Conservation (phyloP, 2,113 vertebrate species). For the Mesoclemmys tuberculata region DNA sequence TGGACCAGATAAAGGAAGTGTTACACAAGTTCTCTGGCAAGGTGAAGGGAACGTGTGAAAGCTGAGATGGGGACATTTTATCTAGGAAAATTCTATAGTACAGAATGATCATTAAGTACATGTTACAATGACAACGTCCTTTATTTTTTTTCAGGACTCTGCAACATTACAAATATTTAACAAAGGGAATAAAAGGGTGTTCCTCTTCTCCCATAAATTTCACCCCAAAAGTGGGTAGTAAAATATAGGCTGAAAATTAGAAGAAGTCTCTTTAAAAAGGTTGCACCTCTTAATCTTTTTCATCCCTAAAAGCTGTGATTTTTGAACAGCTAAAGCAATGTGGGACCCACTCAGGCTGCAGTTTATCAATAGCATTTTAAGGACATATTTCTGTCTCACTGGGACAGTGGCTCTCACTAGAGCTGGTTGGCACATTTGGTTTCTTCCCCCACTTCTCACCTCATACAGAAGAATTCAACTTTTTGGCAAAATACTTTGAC, state of each 20-base stretch:
- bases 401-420: not conserved
- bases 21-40: not conserved
- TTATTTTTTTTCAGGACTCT: not conserved
- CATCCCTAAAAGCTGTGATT: fast-evolving
- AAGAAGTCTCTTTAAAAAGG: not conserved
- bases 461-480: not conserved
- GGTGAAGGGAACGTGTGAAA: not conserved
- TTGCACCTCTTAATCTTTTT: not conserved
- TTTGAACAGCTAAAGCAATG: not conserved
- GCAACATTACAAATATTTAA: not conserved
- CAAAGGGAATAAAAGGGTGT: not conserved
- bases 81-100: not conserved
- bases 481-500: not conserved
- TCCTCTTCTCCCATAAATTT: not conserved
- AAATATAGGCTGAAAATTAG: not conserved
- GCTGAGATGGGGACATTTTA: not conserved
- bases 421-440: not conserved
- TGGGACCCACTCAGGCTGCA: not conserved
- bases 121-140: not conserved
- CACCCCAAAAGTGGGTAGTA: not conserved
- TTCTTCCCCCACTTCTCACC: not conserved
- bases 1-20: not conserved
- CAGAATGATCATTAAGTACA: not conserved
- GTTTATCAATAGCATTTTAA: not conserved
- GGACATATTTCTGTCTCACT: not conserved